phyloP scores from a whole-genome alignment of 2,113 vertebrate genomes.

The Salvelinus namaycush region DNA sequence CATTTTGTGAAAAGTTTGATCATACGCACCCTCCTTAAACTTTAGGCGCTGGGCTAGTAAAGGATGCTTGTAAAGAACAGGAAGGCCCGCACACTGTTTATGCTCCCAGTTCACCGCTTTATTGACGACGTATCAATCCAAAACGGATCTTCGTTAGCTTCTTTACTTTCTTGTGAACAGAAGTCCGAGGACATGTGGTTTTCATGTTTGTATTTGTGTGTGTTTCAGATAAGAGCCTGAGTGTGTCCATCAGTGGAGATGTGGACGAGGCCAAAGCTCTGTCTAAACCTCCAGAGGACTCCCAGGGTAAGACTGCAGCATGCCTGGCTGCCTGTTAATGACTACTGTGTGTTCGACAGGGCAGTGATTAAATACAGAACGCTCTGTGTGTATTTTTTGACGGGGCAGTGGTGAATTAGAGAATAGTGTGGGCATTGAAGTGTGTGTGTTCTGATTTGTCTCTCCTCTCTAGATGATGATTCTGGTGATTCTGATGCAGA shows the following conservation, averaged over 20 bases:
- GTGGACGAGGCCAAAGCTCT: slow-evolving; percentile 97
- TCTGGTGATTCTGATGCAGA: slow-evolving; percentile 91
- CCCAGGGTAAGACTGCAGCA: slow-evolving; percentile 80
- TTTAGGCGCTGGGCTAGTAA: no score
- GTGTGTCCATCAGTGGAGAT: slow-evolving; percentile 87
- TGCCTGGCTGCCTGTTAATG: no score
- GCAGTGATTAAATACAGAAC: no score
- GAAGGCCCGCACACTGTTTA: no score
- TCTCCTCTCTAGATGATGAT: slow-evolving; percentile 84
- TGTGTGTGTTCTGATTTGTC: neutral
- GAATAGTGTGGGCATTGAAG: neutral
- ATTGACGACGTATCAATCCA: no score
- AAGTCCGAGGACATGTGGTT: no score
- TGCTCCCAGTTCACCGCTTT: no score
- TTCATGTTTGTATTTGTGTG: slow-evolving; percentile 24
- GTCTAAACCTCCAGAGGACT: slow-evolving; percentile 94
- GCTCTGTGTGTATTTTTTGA: no score
- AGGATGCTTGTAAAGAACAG: no score
- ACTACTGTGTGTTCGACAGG: no score
- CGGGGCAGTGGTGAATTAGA: neutral
- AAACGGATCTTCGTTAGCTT: neutral
- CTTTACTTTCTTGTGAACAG: no score
- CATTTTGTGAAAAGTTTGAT: neutral
- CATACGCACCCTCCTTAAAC: neutral
- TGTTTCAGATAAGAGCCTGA: slow-evolving; percentile 86